phyloP scores from a whole-genome alignment of 2,888 invertebrate genomes.

The Lutraria lutraria region DNA sequence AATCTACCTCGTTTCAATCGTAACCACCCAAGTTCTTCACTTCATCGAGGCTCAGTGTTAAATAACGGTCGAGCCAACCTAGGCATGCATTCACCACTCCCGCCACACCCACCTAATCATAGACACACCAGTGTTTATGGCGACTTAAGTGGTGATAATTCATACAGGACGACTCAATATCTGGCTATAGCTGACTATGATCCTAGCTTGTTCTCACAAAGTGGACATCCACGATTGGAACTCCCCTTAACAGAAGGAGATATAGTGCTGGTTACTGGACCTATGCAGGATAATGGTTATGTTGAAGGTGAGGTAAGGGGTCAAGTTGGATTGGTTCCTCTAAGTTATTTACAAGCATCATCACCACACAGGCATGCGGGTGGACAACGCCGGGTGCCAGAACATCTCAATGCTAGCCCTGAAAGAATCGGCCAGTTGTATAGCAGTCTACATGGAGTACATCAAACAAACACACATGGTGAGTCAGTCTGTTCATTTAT shows the following conservation, averaged over 20 bases:
- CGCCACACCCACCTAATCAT: slow-evolving; percentile 33
- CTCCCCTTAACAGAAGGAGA: slow-evolving; percentile 82
- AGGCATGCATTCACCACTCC: slow-evolving; percentile 28
- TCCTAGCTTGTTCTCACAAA: slow-evolving; percentile 80
- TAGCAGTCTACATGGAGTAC: slow-evolving; percentile 68
- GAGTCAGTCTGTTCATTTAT: slow-evolving; percentile 37
- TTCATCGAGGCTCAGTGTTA: slow-evolving; percentile 25
- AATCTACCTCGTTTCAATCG: slow-evolving; percentile 55
- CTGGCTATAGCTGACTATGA: slow-evolving; percentile 82
- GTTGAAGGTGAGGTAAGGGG: slow-evolving; percentile 83
- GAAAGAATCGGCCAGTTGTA: slow-evolving; percentile 80
- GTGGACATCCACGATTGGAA: slow-evolving; percentile 80
- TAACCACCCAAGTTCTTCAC: slow-evolving; percentile 35
- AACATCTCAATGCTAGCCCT: slow-evolving; percentile 76
- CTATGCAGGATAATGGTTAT: slow-evolving; percentile 81
- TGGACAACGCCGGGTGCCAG: slow-evolving; percentile 59
- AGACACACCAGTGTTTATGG: slow-evolving; percentile 23
- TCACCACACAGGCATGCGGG: slow-evolving; percentile 58
- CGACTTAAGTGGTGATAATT: slow-evolving; percentile 22
- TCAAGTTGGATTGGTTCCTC: slow-evolving; percentile 82
- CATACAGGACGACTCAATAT: slow-evolving; percentile 63
- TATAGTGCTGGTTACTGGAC: slow-evolving; percentile 80
- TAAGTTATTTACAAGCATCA: slow-evolving; percentile 80
- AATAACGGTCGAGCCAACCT: slow-evolving; percentile 38
- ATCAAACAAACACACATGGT: slow-evolving; percentile 66